Conservation (phyloP, 2,113 vertebrate species). For the Electrona antarctica region DNA sequence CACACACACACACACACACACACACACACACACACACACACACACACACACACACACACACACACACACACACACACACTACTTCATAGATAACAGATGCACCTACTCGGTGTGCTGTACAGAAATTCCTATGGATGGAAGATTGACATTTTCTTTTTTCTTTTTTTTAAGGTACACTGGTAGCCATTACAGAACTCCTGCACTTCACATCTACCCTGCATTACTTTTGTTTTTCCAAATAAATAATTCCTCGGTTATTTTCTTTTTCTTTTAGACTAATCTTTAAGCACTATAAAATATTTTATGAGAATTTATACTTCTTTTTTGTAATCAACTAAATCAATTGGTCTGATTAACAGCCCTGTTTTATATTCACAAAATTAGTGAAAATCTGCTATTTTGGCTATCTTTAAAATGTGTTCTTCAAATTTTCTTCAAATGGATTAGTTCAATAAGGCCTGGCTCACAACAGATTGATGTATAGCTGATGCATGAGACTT, state of each 20-base stretch:
- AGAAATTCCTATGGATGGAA: constrained; percentile 30
- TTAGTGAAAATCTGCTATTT: no score
- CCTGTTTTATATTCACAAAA: no score
- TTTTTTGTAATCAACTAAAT: no score
- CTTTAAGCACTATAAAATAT: no score
- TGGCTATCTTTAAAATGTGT: no score
- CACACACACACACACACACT: constrained; percentile 2
- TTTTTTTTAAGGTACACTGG: not conserved
- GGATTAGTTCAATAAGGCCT: no score
- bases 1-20: not conserved
- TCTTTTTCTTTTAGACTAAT: no score
- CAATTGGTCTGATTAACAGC: no score
- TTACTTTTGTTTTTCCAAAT: not conserved
- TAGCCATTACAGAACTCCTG: constrained; percentile 7
- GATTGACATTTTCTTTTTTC: not conserved
- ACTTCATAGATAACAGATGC: constrained; percentile 52
- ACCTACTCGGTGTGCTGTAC: constrained; percentile 18
- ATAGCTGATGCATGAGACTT: no score
- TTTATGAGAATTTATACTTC: no score
- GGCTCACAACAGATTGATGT: no score
- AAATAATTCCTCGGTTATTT: not conserved
- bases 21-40: constrained; percentile 2
- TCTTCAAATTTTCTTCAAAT: no score
- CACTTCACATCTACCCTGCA: not conserved
- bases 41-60: not conserved